Conservation (phyloP, 2,888 invertebrate genomes). For the Plagiodera versicolora region DNA sequence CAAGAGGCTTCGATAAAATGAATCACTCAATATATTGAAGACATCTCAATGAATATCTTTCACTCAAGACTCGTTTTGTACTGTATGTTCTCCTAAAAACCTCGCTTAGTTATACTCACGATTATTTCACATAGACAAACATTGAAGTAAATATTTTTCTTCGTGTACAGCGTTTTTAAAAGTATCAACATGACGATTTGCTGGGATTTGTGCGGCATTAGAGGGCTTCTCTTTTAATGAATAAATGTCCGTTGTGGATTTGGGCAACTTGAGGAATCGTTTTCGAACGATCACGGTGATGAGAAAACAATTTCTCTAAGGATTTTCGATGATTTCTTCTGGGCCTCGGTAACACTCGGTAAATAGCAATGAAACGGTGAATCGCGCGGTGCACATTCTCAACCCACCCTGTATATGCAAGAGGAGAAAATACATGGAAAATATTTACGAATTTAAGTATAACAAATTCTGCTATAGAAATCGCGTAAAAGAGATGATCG, state of each 20-base stretch:
- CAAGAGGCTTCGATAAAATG: too few relatives aligned
- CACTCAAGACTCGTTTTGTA: too few relatives aligned
- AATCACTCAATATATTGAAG: too few relatives aligned
- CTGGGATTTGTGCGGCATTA: conserved; percentile 27
- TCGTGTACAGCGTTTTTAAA: neutral
- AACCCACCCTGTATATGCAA: too few relatives aligned
- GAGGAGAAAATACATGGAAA: neutral
- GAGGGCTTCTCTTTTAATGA: conserved; percentile 36
- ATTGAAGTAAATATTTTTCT: too few relatives aligned
- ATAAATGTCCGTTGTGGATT: conserved; percentile 27
- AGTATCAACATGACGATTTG: conserved; percentile 29
- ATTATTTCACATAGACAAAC: too few relatives aligned
- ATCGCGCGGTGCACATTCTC: too few relatives aligned
- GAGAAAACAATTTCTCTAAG: neutral
- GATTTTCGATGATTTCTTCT: neutral
- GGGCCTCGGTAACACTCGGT: neutral
- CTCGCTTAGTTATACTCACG: too few relatives aligned
- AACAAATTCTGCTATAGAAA: conserved; percentile 26
- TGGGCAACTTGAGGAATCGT: neutral
- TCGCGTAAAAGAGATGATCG: conserved; percentile 27
- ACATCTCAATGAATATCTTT: too few relatives aligned
- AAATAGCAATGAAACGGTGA: too few relatives aligned
- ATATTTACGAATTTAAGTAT: conserved; percentile 21
- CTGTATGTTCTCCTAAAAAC: too few relatives aligned
- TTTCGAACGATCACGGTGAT: neutral